Conservation (phyloP, 1,140 invertebrate species). For the Limonius californicus region DNA sequence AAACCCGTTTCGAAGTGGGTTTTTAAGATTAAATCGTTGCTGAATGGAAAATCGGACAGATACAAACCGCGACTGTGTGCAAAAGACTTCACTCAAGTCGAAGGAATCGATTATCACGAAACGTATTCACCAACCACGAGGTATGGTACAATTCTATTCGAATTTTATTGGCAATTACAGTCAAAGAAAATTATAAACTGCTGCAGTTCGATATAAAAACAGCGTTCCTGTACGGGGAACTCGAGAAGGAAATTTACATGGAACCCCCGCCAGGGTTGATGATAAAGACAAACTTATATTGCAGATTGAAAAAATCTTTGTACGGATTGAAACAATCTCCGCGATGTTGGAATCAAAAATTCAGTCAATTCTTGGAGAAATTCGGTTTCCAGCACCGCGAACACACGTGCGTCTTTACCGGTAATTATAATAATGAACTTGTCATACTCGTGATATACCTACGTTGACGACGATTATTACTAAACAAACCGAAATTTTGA, state of each 20-base stretch:
- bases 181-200: conserved; percentile 30
- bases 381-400: not conserved
- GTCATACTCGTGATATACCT: conserved; percentile 1
- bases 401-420: conserved; percentile 25
- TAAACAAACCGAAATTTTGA: not conserved
- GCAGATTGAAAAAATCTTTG: conserved; percentile 14
- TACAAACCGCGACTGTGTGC: conserved; percentile 5
- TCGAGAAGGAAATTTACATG: conserved; percentile 36
- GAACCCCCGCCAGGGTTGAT: conserved; percentile 4
- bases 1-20: conserved; percentile 12
- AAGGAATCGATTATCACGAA: conserved; percentile 42
- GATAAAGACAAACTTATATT: conserved; percentile 12
- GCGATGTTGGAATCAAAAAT: conserved; percentile 30
- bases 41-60: not conserved
- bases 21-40: not conserved
- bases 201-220: conserved; percentile 44
- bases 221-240: conserved; percentile 44
- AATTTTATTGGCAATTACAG: conserved; percentile 36
- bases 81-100: not conserved
- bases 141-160: conserved; percentile 7
- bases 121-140: conserved; percentile 26
- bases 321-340: conserved; percentile 24
- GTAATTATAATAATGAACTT: conserved; percentile 1
- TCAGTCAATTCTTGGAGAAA: conserved; percentile 22
- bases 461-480: conserved; percentile 13